Evolutionary conservation across 2,113 vertebrate genomes (phyloP).

Genomic region (Forbesichthys agassizii): DNA sequence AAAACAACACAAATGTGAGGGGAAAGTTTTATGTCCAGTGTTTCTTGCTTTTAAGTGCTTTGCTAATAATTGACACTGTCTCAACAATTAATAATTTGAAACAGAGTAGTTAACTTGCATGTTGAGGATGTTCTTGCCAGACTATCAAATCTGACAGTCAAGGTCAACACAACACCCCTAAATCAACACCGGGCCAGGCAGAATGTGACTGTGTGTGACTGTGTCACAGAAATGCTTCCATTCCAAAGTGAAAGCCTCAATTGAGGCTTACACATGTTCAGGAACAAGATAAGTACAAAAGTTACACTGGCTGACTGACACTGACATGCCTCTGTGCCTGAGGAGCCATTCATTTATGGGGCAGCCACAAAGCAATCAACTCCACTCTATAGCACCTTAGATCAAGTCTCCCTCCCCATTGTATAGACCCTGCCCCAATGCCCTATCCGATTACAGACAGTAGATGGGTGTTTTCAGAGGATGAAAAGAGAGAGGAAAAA

Average conservation of each 20-base stretch:
- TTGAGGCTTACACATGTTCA: not conserved
- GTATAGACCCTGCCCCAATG: not conserved
- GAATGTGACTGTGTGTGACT: not conserved
- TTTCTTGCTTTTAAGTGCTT: no score
- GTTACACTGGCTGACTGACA: conserved; percentile 21
- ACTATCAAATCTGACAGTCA: not conserved
- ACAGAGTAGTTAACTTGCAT: no score
- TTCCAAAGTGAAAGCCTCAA: not conserved
- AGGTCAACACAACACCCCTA: conserved; percentile 1
- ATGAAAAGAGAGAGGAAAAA: conserved; percentile 15
- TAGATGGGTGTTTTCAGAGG: not conserved
- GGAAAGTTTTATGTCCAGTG: no score
- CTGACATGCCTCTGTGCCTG: conserved; percentile 8
- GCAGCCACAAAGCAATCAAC: conserved; percentile 65
- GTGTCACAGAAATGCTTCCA: not conserved
- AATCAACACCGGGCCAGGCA: not conserved
- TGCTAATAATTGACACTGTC: no score
- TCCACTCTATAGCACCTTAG: conserved; percentile 14
- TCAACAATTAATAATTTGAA: no score
- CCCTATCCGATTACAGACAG: conserved; percentile 28
- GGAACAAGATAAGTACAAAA: conserved; percentile 5
- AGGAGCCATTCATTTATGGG: conserved; percentile 18
- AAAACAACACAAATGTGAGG: no score
- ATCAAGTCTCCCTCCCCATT: conserved; percentile 15
- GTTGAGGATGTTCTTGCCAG: no score